Percentiles rank a stretch among this genome's conserved stretches.
Evolutionary conservation across 2,888 invertebrate species (phyloP).

Genomic region (Cosmia trapezina): DNA sequence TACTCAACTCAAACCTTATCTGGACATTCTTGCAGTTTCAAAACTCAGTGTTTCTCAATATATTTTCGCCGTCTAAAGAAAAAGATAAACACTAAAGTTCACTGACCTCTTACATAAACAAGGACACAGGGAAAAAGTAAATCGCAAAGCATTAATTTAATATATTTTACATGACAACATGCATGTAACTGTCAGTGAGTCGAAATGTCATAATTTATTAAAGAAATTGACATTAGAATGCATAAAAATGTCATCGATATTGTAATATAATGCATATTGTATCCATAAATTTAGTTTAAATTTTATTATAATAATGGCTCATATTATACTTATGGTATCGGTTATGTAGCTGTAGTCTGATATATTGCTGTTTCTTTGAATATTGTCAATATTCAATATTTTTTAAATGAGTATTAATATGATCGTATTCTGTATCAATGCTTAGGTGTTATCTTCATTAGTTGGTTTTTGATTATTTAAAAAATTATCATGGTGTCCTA

Average conservation of each 20-base stretch:
- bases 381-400: background rate
- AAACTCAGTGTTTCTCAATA: slow-evolving; percentile 15
- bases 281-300: slow-evolving; percentile 36
- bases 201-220: slow-evolving; percentile 48
- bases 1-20: slow-evolving; percentile 15
- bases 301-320: slow-evolving; percentile 24
- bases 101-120: slow-evolving; percentile 19
- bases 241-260: slow-evolving; percentile 52
- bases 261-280: slow-evolving; percentile 34
- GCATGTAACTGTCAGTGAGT: slow-evolving; percentile 35
- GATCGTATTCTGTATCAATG: slow-evolving; percentile 8
- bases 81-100: slow-evolving; percentile 22
- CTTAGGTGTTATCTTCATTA: background rate
- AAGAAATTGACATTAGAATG: slow-evolving; percentile 32
- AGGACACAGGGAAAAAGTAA: slow-evolving; percentile 15
- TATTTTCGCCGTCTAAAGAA: background rate
- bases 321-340: slow-evolving; percentile 22
- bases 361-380: slow-evolving; percentile 22
- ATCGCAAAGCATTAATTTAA: slow-evolving; percentile 24
- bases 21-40: slow-evolving; percentile 15
- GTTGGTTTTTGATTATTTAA: background rate
- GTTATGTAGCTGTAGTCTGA: slow-evolving; percentile 16
- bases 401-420: background rate
- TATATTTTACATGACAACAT: slow-evolving; percentile 27
- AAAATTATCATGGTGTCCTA: too few relatives aligned